Conservation (phyloP, 2,888 invertebrate genomes). For the Resseliella maxima region DNA sequence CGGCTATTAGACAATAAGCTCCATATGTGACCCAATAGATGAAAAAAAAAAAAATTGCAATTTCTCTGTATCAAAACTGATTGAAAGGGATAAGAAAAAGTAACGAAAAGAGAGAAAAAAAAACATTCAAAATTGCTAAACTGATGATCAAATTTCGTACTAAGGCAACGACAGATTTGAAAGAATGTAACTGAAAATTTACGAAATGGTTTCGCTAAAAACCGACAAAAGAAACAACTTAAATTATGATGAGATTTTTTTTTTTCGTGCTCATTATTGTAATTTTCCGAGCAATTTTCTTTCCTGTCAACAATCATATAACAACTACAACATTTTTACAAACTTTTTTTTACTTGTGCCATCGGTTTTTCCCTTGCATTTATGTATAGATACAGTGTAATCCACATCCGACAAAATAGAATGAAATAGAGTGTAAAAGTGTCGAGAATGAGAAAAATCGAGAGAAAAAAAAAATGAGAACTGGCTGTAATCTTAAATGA, state of each 20-base stretch:
- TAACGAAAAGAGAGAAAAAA: background rate
- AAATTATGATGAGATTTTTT: conserved; percentile 24
- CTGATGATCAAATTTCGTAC: background rate
- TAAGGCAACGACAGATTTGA: background rate
- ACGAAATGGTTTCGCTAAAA: background rate
- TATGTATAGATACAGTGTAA: background rate
- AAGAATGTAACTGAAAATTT: background rate
- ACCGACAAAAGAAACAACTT: background rate
- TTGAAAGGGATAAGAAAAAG: background rate
- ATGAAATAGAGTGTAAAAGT: background rate
- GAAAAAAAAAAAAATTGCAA: background rate
- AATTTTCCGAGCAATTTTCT: background rate
- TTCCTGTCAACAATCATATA: conserved; percentile 23
- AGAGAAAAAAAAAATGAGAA: background rate
- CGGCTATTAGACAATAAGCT: conserved; percentile 30
- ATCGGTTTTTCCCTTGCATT: background rate
- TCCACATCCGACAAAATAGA: background rate
- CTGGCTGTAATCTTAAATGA: conserved; percentile 36
- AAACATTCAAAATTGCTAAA: background rate
- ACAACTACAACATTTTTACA: background rate
- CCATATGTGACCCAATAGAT: conserved; percentile 49
- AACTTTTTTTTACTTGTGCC: conserved; percentile 6
- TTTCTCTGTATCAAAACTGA: background rate
- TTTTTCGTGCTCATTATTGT: background rate
- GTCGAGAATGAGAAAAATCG: background rate